Base-by-base conservation (phyloP, 2,888 invertebrate species). In the Eristalis intricaria region DNA sequence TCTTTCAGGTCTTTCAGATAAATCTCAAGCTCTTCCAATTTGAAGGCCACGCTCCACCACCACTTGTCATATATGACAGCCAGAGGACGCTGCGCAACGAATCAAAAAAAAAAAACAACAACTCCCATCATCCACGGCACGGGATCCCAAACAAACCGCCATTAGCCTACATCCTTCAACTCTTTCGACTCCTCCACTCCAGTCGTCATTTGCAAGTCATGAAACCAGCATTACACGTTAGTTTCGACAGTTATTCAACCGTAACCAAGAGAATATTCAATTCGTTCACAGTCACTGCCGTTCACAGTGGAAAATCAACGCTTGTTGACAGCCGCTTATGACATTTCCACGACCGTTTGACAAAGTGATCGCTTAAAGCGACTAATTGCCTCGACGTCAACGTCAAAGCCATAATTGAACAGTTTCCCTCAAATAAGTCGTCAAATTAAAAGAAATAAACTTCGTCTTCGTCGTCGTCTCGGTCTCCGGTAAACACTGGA, bases 381-480 rank as follows among this genome's bases (percentile, higher is more conserved):
- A 58, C 58, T 79, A 66, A 75, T 75, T 84, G 75, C 75, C 35
- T 32, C 64, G 60, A 58, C 43, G 38, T 38, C 50, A 71, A 35
- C 29, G 50, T 13, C 38, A 76, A 13, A 50, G 35, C 56, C 60
- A 58, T 77, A 69, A 81, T 81, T 73, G 76, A 81, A 71, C 77
- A 77, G 71, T 77, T 80, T 74, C 40, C 73, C 64, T 65, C 64
- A 65, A 56, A 77, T 81, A 81, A 81, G 60, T 64, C 63, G 76
- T 85, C 76, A 81, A 65, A 81, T 75, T 81, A 85, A 77, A 81
- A 74, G 65, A 74, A 68, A 77, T 69, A 78, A 50, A 74, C 32
- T 69, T 58, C 2, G 19, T 29, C n/a, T 32, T 35, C 13, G 61
- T 61, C n/a, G 19, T 35, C 13, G 60, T 60, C 13, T 61, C n/a